Conservation (phyloP, 1,140 invertebrate genomes). For the Euura saliciscinereae region DNA sequence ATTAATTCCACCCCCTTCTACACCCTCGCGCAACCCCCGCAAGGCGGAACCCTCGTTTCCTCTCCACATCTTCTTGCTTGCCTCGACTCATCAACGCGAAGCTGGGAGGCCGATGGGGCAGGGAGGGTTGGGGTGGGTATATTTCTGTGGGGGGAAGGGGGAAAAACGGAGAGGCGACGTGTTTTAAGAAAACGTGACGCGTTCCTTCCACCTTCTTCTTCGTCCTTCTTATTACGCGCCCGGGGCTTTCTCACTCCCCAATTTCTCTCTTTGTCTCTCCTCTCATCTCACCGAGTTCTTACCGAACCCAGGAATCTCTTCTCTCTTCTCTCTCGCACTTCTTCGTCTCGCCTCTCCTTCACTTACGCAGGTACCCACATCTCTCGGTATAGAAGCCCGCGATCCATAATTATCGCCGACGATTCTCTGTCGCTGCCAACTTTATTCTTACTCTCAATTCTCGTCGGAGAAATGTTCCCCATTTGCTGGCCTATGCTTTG, state of each 20-base stretch:
- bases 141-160: background rate
- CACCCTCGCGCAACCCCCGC: constrained; percentile 30
- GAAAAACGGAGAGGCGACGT: constrained; percentile 21
- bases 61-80: constrained; percentile 45
- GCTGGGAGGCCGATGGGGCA: constrained; percentile 34
- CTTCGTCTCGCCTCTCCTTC: constrained; percentile 12
- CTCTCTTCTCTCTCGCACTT: constrained; percentile 22
- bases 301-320: background rate
- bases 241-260: constrained; percentile 1
- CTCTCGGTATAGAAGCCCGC: constrained; percentile 4
- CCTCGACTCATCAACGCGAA: constrained; percentile 55
- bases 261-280: constrained; percentile 5
- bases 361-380: constrained; percentile 8
- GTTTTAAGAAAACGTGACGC: constrained; percentile 45
- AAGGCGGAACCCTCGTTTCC: constrained; percentile 17
- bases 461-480: background rate
- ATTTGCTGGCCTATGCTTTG: background rate
- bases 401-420: constrained; percentile 39
- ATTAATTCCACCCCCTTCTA: constrained; percentile 57
- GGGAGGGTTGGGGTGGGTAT: constrained; percentile 10
- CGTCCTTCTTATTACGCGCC: constrained; percentile 6
- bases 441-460: constrained; percentile 24
- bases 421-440: constrained; percentile 34
- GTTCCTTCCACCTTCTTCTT: constrained; percentile 13
- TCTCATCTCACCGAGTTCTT: constrained; percentile 2